Evolutionary conservation across 2,888 invertebrate genomes (phyloP).

Genomic region (Cheilosia scutellata): DNA sequence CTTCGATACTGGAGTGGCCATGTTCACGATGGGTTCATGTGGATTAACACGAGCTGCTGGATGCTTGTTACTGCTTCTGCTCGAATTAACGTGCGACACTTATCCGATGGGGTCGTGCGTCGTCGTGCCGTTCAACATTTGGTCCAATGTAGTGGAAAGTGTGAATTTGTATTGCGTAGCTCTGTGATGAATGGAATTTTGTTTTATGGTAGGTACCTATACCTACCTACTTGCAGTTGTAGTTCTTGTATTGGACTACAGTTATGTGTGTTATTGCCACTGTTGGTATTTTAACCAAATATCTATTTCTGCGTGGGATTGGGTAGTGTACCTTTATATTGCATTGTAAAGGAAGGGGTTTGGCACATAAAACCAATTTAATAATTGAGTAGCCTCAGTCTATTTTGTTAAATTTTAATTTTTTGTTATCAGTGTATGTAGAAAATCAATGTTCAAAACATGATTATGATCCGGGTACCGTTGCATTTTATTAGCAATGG

Average conservation of each 20-base stretch:
- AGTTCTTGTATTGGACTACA: slow-evolving; percentile 50
- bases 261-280: slow-evolving; percentile 63
- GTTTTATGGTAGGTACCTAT: slow-evolving; percentile 27
- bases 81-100: slow-evolving; percentile 75
- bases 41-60: slow-evolving; percentile 74
- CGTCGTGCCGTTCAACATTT: slow-evolving; percentile 22
- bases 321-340: background rate
- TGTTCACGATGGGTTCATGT: slow-evolving; percentile 72
- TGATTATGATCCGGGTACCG: too few relatives aligned
- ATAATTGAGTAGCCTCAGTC: too few relatives aligned
- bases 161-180: slow-evolving; percentile 61
- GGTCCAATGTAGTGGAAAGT: slow-evolving; percentile 41
- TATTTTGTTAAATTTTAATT: too few relatives aligned
- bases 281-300: slow-evolving; percentile 39
- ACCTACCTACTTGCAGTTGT: slow-evolving; percentile 31
- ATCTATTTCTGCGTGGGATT: background rate
- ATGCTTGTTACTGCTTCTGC: slow-evolving; percentile 72
- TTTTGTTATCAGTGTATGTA: too few relatives aligned
- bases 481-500: too few relatives aligned
- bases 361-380: too few relatives aligned
- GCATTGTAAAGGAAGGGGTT: too few relatives aligned
- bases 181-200: slow-evolving; percentile 63
- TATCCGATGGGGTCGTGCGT: slow-evolving; percentile 74
- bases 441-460: too few relatives aligned
- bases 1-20: slow-evolving; percentile 56